These are phyloP conservation scores for Gymnobelideus leadbeateri DNA, from an alignment of 2,113 vertebrate species.

Conservation along the genomic window DNA sequence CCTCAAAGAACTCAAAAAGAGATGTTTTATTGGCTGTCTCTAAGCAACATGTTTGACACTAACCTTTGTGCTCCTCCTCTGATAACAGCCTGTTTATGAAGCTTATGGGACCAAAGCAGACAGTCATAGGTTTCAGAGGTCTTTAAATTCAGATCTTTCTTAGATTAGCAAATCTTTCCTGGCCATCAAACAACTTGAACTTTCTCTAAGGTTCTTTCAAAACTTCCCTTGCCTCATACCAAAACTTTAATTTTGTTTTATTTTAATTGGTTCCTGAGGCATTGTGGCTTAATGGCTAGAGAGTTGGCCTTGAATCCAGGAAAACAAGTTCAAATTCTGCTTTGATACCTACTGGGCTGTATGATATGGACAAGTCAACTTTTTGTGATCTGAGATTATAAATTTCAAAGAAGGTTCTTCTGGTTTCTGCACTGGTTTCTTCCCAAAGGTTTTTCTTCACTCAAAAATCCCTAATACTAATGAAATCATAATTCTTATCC, in stretches of 20 bases:
- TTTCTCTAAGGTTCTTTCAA: not conserved
- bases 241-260: not conserved
- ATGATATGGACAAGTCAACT: not conserved
- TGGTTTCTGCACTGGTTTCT: not conserved
- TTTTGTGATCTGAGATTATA: not conserved
- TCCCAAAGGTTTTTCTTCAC: not conserved
- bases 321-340: not conserved
- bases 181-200: not conserved
- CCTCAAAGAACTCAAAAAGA: conserved; percentile 34
- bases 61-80: conserved; percentile 72
- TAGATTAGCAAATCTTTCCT: conserved; percentile 69
- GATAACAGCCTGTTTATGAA: conserved; percentile 42
- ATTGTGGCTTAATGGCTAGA: not conserved
- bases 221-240: not conserved
- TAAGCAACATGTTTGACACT: conserved; percentile 56
- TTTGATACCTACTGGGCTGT: not conserved
- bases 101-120: conserved; percentile 32
- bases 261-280: not conserved
- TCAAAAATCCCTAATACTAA: not conserved
- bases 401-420: not conserved
- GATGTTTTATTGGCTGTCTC: conserved; percentile 65
- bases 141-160: conserved; percentile 52
- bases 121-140: conserved; percentile 36
- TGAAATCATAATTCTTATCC: not conserved
- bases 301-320: not conserved